These are phyloP conservation scores for Ichneumon xanthorius DNA, from an alignment of 2,888 invertebrate species.

Conservation along the genomic window DNA sequence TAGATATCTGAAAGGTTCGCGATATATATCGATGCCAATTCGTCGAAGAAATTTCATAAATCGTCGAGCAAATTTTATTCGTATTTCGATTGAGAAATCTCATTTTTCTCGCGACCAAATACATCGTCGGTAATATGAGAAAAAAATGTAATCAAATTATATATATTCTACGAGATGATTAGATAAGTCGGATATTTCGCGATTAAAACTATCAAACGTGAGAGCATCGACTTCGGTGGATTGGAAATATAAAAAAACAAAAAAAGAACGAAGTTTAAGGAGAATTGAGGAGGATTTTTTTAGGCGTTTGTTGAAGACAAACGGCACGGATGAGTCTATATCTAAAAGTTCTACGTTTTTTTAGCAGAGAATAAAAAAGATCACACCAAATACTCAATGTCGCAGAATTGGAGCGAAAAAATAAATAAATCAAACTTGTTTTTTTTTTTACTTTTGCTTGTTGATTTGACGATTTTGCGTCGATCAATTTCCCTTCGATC, in stretches of 20 bases:
- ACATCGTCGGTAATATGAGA: neutral
- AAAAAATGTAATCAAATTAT: conserved; percentile 1
- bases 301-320: no score
- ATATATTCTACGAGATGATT: neutral
- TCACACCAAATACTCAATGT: no score
- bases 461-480: neutral
- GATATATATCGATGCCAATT: conserved; percentile 22
- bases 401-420: neutral
- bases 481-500: neutral
- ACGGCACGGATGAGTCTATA: no score
- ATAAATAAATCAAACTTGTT: neutral
- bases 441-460: neutral
- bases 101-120: conserved; percentile 45
- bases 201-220: neutral
- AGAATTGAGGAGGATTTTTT: neutral
- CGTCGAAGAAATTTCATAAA: conserved; percentile 5
- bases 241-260: neutral
- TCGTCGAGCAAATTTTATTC: conserved; percentile 26
- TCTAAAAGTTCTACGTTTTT: no score
- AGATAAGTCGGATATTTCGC: neutral
- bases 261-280: neutral
- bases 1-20: conserved; percentile 28
- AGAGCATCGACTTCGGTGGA: neutral
- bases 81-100: conserved; percentile 14
- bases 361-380: no score